phyloP scores from a whole-genome alignment of 2,113 vertebrate species.

The Channa maculata region DNA sequence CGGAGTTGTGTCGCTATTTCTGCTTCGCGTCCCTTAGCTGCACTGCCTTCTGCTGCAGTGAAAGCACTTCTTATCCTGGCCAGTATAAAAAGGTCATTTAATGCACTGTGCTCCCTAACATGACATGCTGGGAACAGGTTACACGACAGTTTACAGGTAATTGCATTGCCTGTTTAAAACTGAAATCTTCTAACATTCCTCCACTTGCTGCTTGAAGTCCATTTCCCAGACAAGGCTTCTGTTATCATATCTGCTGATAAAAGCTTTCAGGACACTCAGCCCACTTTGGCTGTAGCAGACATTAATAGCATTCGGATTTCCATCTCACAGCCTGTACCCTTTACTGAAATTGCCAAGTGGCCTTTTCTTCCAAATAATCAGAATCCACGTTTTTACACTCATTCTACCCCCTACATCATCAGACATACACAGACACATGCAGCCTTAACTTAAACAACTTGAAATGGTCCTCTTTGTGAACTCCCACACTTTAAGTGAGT shows the following conservation, averaged over 20 bases:
- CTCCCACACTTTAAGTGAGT: conserved; percentile 48
- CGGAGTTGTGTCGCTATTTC: neutral
- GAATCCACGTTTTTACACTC: conserved; percentile 5
- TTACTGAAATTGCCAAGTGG: conserved; percentile 22
- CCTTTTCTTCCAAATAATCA: conserved; percentile 15
- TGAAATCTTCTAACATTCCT: conserved; percentile 6
- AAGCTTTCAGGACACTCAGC: neutral
- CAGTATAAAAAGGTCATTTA: conserved; percentile 47
- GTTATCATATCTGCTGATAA: conserved; percentile 12
- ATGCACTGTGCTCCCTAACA: conserved; percentile 18
- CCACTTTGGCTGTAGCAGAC: neutral
- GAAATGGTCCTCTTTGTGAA: conserved; percentile 23
- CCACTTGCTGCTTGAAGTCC: neutral
- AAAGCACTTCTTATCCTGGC: conserved; percentile 14
- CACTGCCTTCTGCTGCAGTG: conserved; percentile 10
- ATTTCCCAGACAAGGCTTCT: neutral
- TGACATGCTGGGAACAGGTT: conserved; percentile 30
- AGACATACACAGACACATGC: neutral
- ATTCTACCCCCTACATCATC: neutral
- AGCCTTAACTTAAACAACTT: conserved; percentile 5
- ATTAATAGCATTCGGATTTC: neutral
- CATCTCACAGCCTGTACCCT: conserved; percentile 7
- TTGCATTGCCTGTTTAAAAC: neutral
- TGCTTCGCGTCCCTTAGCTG: neutral
- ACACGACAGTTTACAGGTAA: conserved; percentile 17